These are phyloP conservation scores for Setipinna tenuifilis DNA, from an alignment of 2,797 vertebrate genomes.

Conservation along the genomic window DNA sequence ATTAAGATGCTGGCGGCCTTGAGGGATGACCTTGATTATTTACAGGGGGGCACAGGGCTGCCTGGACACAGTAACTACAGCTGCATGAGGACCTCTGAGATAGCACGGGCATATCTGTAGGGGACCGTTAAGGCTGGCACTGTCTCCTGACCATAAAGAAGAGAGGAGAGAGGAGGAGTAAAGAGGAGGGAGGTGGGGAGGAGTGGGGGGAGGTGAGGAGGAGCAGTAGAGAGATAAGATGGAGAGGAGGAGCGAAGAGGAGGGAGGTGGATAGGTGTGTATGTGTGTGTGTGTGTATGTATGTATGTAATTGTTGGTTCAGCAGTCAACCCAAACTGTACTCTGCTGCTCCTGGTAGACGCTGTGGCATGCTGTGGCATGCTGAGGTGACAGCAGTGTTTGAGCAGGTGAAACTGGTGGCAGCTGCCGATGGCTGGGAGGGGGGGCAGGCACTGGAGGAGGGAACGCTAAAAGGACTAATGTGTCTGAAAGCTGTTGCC, in stretches of 20 bases:
- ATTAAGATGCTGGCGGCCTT: background rate
- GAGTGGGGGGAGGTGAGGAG: conserved; percentile 2
- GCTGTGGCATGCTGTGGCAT: no score
- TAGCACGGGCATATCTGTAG: conserved; percentile 7
- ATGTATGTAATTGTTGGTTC: no score
- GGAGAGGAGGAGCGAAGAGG: background rate
- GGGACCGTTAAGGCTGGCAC: conserved; percentile 21
- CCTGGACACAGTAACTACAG: conserved; percentile 1
- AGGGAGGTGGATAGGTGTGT: no score
- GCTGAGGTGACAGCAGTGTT: background rate
- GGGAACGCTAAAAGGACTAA: conserved; percentile 45
- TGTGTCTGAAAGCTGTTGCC: conserved; percentile 45
- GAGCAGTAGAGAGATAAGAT: conserved; percentile 39
- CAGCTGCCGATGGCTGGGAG: conserved; percentile 39
- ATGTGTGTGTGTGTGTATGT: no score
- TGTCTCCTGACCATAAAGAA: background rate
- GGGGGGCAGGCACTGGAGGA: conserved; percentile 42
- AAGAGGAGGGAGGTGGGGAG: background rate
- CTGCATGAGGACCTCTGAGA: conserved; percentile 21
- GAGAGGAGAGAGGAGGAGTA: conserved; percentile 7
- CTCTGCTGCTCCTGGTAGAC: background rate
- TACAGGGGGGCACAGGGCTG: background rate
- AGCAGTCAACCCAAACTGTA: background rate
- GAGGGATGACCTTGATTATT: conserved; percentile 2
- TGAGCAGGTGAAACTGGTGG: background rate